These are phyloP conservation scores for Mus spretus DNA, from an alignment of 2,797 vertebrate genomes.

Conservation along the genomic window DNA sequence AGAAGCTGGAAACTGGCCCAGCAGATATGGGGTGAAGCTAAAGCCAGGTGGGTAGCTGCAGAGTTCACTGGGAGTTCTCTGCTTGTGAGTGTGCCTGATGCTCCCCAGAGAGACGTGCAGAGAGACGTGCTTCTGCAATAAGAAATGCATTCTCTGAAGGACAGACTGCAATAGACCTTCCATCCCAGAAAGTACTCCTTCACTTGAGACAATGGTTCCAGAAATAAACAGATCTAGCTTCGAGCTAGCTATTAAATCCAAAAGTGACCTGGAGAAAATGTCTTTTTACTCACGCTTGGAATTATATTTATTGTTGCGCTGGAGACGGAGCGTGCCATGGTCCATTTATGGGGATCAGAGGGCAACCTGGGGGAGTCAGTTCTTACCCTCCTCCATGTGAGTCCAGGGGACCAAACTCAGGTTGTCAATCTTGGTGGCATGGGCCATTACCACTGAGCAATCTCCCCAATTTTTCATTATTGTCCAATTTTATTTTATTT, in stretches of 20 bases:
- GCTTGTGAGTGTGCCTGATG: no score
- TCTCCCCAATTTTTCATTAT: neutral
- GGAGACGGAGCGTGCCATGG: neutral
- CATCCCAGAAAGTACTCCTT: neutral
- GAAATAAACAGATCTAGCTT: neutral
- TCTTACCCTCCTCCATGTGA: neutral
- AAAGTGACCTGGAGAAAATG: neutral
- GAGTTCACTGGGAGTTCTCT: neutral
- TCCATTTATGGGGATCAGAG: neutral
- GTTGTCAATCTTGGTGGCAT: no score
- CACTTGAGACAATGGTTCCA: neutral
- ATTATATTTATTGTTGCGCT: neutral
- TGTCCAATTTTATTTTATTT: no score
- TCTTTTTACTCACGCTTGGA: neutral
- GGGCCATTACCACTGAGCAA: neutral
- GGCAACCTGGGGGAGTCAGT: neutral
- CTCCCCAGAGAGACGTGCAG: neutral
- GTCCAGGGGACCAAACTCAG: neutral
- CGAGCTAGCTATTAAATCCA: neutral
- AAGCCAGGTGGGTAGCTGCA: neutral
- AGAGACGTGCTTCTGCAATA: neutral
- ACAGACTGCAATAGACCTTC: neutral
- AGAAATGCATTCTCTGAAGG: neutral
- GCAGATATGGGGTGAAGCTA: fast-evolving
- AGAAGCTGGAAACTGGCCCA: neutral